Base-by-base conservation (phyloP, 2,113 vertebrate genomes). In the Cairina moschata region DNA sequence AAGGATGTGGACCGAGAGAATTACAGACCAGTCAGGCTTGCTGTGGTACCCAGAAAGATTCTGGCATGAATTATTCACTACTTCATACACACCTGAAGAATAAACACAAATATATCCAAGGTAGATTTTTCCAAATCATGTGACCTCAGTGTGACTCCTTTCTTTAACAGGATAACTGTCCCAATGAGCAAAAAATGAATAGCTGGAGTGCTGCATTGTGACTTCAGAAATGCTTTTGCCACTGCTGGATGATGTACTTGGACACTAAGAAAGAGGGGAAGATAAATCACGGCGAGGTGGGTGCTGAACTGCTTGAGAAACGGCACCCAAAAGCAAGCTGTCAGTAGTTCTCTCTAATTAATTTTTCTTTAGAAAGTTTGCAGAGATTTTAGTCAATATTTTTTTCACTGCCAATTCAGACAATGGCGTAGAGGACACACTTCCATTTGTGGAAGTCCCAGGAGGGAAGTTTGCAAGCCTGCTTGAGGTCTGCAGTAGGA, bases 21-120 rank as follows among this genome's bases (percentile, higher is more conserved):
- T n/a, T 54, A 38, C 22, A 81, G 52, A 78, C 20, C 32, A 28
- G 42, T 32, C 69, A 82, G 83, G 28, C 81, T 68, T 2, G 1
- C 20, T 56, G 74, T 72, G 56, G 77, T 75, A 87, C 42, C 65
- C 12, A 2, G 52, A 65, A 93, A 36, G 34, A 52, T 72, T 78
- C 54, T 58, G 26, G 23, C 1, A 0, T 75, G n/a, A 88, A 81
- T 92, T 78, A 83, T 75, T 83, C 36, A 38, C 36, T 38, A 38
- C 36, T 38, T 38, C 17, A 71, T 78, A 78, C 86, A 32, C n/a
- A 83, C 7, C 36, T 55, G 8, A 8, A 72, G 65, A 29, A 86
- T 56, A 84, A 88, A 91, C 44, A 56, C 32, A 91, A 93, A 72
- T 72, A 81, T 15, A 83, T 32, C 14, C 86, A 28, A 76, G 46